Percentiles rank a stretch among this genome's conserved stretches.
These are phyloP conservation scores for Chloroclystis v-ata DNA, from an alignment of 2,888 invertebrate genomes.

Conservation along the genomic window DNA sequence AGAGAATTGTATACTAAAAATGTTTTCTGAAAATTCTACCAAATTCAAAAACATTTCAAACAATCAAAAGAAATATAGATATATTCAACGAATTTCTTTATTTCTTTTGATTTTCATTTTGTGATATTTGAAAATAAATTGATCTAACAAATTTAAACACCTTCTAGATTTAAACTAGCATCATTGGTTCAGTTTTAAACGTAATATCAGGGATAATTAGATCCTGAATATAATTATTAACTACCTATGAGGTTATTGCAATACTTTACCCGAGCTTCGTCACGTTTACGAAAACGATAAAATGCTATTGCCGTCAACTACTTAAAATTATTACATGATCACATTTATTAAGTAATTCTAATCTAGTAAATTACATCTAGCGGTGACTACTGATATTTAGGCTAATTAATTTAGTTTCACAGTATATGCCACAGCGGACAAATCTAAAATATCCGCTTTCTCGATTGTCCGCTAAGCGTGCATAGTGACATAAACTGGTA, in stretches of 20 bases:
- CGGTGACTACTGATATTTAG: slow-evolving; percentile 13
- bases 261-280: slow-evolving; percentile 44
- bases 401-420: background rate
- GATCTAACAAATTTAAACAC: too few species aligned
- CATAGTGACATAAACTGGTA: background rate
- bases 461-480: slow-evolving; percentile 1
- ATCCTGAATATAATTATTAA: slow-evolving; percentile 23
- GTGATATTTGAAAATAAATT: too few species aligned
- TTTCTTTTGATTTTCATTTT: too few species aligned
- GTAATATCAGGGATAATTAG: slow-evolving; percentile 12
- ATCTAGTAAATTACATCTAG: slow-evolving; percentile 25
- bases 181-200: slow-evolving; percentile 17
- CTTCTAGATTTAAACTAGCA: too few species aligned
- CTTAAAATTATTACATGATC: slow-evolving; percentile 48
- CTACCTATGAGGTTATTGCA: slow-evolving; percentile 40
- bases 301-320: slow-evolving; percentile 36
- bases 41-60: too few species aligned
- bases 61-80: too few species aligned
- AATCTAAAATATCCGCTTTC: background rate
- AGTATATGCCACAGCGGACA: background rate
- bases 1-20: too few species aligned
- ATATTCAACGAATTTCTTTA: too few species aligned
- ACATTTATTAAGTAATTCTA: slow-evolving; percentile 50
- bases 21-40: too few species aligned
- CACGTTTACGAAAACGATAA: slow-evolving; percentile 28